Percentiles rank a stretch among this genome's conserved stretches.
Conservation (phyloP, 2,113 vertebrate genomes). For the Aegithalos caudatus region DNA sequence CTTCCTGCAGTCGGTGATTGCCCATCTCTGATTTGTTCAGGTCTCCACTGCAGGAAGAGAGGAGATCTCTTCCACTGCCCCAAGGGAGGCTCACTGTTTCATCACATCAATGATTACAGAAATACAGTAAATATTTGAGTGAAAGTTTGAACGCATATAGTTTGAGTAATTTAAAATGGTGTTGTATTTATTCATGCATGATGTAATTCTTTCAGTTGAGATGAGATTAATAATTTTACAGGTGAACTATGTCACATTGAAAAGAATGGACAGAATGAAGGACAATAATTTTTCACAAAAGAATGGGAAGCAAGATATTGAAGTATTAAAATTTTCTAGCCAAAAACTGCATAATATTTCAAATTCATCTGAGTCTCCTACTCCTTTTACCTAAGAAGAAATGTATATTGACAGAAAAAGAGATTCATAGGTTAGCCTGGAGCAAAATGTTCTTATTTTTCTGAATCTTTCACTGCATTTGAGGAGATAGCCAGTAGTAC, state of each 20-base stretch:
- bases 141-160: neutral
- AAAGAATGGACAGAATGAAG: neutral
- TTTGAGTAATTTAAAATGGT: neutral
- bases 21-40: rapidly evolving
- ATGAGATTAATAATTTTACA: neutral
- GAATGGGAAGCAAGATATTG: neutral
- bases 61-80: too few species aligned
- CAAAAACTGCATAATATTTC: neutral
- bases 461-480: neutral
- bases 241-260: neutral
- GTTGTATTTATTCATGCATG: neutral
- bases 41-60: neutral
- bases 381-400: neutral
- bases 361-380: neutral
- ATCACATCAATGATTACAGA: neutral
- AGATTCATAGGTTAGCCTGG: neutral
- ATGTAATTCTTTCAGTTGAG: neutral
- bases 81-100: neutral
- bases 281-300: neutral
- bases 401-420: neutral
- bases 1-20: neutral
- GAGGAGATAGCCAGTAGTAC: neutral
- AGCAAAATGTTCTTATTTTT: neutral
- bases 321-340: neutral
- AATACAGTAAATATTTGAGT: neutral